These are phyloP conservation scores for Hipposideros larvatus DNA, from an alignment of 2,797 vertebrate genomes.

Conservation along the genomic window DNA sequence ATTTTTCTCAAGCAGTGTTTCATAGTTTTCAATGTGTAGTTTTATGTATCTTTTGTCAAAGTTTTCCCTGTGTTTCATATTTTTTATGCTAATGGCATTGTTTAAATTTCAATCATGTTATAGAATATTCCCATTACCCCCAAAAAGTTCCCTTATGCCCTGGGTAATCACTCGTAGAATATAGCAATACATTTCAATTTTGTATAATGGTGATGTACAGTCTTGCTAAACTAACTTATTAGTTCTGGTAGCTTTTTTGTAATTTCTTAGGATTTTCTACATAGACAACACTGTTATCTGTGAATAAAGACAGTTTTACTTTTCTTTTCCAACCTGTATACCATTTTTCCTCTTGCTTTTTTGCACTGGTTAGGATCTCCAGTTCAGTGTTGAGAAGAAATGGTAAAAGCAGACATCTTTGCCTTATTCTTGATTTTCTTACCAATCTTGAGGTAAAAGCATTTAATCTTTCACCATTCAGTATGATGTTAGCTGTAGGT, in stretches of 20 bases:
- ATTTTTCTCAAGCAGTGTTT: slow-evolving; percentile 26
- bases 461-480: not conserved
- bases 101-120: slow-evolving; percentile 38
- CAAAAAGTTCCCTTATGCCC: not conserved
- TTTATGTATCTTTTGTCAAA: slow-evolving; percentile 28
- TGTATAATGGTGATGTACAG: not conserved
- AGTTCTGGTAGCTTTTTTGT: not conserved
- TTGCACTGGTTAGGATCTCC: not conserved
- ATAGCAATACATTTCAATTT: slow-evolving; percentile 43
- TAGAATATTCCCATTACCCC: not conserved
- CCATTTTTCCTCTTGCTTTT: not conserved
- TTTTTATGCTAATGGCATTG: not conserved
- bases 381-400: not conserved
- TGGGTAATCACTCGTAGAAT: not conserved
- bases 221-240: not conserved
- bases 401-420: not conserved
- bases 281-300: not conserved
- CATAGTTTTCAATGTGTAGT: not conserved
- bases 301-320: slow-evolving; percentile 29
- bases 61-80: not conserved
- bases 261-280: not conserved
- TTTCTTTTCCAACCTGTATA: not conserved
- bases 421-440: not conserved
- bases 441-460: not conserved
- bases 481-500: not conserved